A percentile compares a stretch with the other conserved stretches of the same genome.
Conservation (phyloP, 1,140 invertebrate genomes). For the Ruditapes philippinarum region DNA sequence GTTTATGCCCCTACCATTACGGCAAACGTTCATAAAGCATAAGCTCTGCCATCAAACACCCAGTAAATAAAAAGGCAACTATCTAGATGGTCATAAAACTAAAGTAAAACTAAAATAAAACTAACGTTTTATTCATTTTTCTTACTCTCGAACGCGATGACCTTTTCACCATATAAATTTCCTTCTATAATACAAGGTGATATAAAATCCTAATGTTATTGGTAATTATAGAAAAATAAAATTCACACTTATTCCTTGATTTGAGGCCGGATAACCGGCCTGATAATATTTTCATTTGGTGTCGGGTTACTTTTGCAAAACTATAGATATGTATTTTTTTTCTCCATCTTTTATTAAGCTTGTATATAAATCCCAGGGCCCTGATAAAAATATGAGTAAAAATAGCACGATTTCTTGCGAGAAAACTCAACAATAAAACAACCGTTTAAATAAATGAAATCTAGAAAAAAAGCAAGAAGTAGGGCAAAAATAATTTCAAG, state of each 20-base stretch:
- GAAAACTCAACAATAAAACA: too few species aligned
- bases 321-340: conserved; percentile 26
- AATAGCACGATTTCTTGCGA: too few species aligned
- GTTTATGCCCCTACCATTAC: conserved; percentile 50
- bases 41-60: conserved; percentile 50
- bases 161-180: conserved; percentile 17
- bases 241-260: conserved; percentile 42
- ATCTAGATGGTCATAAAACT: conserved; percentile 40
- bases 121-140: conserved; percentile 44
- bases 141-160: conserved; percentile 42
- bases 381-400: too few species aligned
- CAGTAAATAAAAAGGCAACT: conserved; percentile 56
- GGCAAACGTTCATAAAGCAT: conserved; percentile 54
- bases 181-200: conserved; percentile 11
- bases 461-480: too few species aligned
- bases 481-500: too few species aligned
- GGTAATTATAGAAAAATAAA: conserved; percentile 62
- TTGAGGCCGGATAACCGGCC: background rate
- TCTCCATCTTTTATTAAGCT: too few species aligned
- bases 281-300: conserved; percentile 36
- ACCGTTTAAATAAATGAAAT: too few species aligned
- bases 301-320: conserved; percentile 4
- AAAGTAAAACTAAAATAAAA: conserved; percentile 68
- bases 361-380: background rate
- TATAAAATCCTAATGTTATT: conserved; percentile 23